Evolutionary conservation across 2,113 vertebrate species (phyloP).

Genomic region (Dascyllus trimaculatus): DNA sequence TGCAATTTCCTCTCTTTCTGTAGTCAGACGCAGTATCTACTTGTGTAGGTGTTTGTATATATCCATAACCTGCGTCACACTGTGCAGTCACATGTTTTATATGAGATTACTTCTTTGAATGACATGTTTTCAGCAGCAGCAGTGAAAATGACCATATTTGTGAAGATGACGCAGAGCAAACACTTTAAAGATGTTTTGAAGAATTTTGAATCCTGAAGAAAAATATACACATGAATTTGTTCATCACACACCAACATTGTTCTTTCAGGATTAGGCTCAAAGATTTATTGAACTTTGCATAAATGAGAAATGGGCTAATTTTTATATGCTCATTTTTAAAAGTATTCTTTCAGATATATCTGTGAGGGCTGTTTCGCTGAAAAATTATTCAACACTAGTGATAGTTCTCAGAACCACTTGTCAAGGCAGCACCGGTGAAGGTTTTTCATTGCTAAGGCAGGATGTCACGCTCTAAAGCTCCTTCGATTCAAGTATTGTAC

Average conservation of each 20-base stretch:
- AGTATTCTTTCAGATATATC: conserved; percentile 7
- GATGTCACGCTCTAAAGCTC: conserved; percentile 31
- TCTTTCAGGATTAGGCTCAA: no score
- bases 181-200: not conserved
- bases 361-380: not conserved
- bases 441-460: conserved; percentile 26
- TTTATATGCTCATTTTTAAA: not conserved
- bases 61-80: conserved; percentile 69
- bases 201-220: not conserved
- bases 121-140: conserved; percentile 27
- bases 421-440: conserved; percentile 10
- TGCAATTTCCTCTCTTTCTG: conserved; percentile 67
- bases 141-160: conserved; percentile 61
- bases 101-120: conserved; percentile 33
- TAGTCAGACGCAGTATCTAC: conserved; percentile 59
- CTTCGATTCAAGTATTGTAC: conserved; percentile 50
- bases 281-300: not conserved
- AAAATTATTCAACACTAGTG: not conserved
- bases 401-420: conserved; percentile 16
- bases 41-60: conserved; percentile 76
- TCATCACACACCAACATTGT: not conserved
- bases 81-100: conserved; percentile 47
- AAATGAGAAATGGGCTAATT: not conserved
- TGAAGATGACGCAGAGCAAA: conserved; percentile 28
- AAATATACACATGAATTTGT: not conserved